A percentile compares a stretch with the other conserved stretches of the same genome.
These are phyloP conservation scores for Platysternon megacephalum DNA, from an alignment of 2,113 vertebrate species.

Conservation along the genomic window DNA sequence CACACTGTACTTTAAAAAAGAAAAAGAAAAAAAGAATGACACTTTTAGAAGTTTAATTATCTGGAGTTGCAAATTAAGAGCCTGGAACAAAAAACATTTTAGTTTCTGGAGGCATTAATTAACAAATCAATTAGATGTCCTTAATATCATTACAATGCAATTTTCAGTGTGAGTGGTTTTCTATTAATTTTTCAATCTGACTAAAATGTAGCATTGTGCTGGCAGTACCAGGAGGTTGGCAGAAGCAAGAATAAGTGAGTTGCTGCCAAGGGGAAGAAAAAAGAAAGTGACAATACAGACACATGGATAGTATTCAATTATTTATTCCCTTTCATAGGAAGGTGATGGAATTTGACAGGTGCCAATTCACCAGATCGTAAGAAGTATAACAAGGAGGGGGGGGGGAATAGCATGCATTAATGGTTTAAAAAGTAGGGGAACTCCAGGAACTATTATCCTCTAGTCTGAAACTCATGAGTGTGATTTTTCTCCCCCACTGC, in stretches of 20 bases:
- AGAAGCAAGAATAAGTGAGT: background rate
- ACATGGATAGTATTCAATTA: accelerated
- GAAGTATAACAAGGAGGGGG: accelerated
- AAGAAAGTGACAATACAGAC: background rate
- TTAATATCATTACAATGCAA: background rate
- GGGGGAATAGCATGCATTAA: background rate
- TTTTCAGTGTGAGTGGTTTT: constrained; percentile 3
- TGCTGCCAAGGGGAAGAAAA: background rate
- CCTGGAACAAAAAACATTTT: background rate
- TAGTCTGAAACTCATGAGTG: background rate
- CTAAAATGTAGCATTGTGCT: background rate
- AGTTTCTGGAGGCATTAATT: background rate
- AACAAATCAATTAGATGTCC: background rate
- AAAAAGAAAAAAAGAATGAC: background rate
- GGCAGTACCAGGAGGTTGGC: background rate
- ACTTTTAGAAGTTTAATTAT: background rate
- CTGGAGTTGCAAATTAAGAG: background rate
- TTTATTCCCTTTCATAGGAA: background rate
- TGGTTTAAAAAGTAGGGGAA: accelerated
- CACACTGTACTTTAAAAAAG: background rate
- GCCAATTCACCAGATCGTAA: background rate
- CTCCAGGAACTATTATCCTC: background rate
- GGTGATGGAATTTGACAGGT: background rate
- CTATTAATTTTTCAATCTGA: background rate
- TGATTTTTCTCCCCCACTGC: background rate